Evolutionary conservation across 2,888 invertebrate species (phyloP).

Genomic region (Troilus luridus): DNA sequence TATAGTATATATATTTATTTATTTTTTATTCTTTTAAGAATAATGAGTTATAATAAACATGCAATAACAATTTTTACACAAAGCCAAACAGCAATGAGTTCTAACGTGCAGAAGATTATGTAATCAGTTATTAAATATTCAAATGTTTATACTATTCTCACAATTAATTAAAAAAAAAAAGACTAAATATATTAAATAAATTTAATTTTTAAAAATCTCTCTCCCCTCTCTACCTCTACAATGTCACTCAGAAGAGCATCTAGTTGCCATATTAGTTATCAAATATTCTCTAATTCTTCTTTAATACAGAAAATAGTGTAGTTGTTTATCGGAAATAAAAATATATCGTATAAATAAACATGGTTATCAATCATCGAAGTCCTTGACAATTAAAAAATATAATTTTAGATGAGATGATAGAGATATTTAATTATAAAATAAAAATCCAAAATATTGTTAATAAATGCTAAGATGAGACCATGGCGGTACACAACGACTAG

Average conservation of each 20-base stretch:
- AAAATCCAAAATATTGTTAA: neutral
- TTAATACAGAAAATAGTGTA: neutral
- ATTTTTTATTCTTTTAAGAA: neutral
- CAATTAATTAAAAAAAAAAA: neutral
- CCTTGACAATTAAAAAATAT: neutral
- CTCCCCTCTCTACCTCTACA: neutral
- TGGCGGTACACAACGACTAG: neutral
- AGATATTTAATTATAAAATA: neutral
- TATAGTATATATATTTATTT: no score
- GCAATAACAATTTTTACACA: neutral
- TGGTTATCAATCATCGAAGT: neutral
- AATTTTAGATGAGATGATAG: neutral
- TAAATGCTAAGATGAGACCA: conserved; percentile 6
- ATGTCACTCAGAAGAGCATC: neutral
- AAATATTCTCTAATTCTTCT: neutral
- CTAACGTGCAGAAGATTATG: neutral
- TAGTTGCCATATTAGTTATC: neutral
- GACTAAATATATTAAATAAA: neutral
- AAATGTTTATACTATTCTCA: neutral
- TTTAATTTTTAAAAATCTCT: neutral
- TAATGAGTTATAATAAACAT: neutral
- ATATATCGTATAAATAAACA: neutral
- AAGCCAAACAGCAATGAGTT: neutral
- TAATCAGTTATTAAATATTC: conserved; percentile 15
- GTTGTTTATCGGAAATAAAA: neutral